Percentiles rank a stretch among this genome's conserved stretches.
Evolutionary conservation across 2,888 invertebrate species (phyloP).

Genomic region (Stegana nigrithorax): DNA sequence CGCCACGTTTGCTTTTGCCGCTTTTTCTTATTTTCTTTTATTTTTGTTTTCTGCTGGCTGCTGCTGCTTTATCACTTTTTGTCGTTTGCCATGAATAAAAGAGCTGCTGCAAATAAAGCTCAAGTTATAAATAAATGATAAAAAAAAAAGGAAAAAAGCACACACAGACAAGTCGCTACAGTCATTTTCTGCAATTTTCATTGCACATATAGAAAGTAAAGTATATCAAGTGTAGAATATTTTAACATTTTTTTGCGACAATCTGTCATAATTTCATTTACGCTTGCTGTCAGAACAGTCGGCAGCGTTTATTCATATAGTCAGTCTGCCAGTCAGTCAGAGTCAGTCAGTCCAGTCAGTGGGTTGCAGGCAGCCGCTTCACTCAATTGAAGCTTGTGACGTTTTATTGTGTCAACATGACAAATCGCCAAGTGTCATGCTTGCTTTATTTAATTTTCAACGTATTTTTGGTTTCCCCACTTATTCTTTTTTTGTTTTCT

Average conservation of each 20-base stretch:
- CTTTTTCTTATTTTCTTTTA: conserved; percentile 21
- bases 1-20: conserved; percentile 45
- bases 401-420: conserved; percentile 59
- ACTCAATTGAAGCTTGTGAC: conserved; percentile 35
- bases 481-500: neutral
- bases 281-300: neutral
- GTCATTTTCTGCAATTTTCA: conserved; percentile 29
- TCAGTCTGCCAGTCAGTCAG: conserved; percentile 31
- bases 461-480: neutral
- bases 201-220: conserved; percentile 36
- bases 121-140: too few species aligned
- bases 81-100: too few species aligned
- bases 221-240: conserved; percentile 53
- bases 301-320: conserved; percentile 13
- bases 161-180: too few species aligned
- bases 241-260: conserved; percentile 61
- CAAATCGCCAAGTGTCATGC: conserved; percentile 55
- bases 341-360: conserved; percentile 4
- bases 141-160: too few species aligned
- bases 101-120: too few species aligned
- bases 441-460: conserved; percentile 38
- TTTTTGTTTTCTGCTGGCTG: conserved; percentile 7
- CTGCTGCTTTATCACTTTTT: conserved; percentile 33
- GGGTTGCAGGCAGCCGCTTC: neutral
- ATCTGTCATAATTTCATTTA: conserved; percentile 58